phyloP scores from a whole-genome alignment of 2,797 vertebrate species.

The Poeciliopsis turneri region DNA sequence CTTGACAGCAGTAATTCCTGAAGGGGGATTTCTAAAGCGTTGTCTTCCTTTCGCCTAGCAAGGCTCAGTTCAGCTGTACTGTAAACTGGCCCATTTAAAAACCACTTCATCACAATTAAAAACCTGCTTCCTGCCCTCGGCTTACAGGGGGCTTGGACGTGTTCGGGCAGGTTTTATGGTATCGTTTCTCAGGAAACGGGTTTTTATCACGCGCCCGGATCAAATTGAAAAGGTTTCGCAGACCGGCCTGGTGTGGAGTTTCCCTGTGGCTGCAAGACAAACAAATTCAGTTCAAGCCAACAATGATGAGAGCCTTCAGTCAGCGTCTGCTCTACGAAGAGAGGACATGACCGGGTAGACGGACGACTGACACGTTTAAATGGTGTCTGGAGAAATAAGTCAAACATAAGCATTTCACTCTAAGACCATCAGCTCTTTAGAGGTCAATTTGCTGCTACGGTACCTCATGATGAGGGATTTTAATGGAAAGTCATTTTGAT shows the following conservation, averaged over 20 bases:
- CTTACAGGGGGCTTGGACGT: not conserved
- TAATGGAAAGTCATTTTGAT: not conserved
- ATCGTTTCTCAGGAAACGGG: constrained; percentile 47
- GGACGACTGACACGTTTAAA: not conserved
- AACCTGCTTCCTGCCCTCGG: not conserved
- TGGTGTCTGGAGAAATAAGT: not conserved
- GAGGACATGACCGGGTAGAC: not conserved
- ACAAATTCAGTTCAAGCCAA: constrained; percentile 35
- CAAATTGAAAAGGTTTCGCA: constrained; percentile 32
- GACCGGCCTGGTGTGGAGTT: constrained; percentile 59
- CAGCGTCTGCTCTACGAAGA: constrained; percentile 27
- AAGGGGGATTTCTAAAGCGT: not conserved
- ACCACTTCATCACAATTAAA: not conserved
- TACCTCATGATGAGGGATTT: too few species aligned
- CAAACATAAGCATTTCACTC: too few species aligned
- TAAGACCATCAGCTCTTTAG: too few species aligned
- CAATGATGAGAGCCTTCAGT: constrained; percentile 18
- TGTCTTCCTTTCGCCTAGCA: not conserved
- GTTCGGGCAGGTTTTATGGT: constrained; percentile 25
- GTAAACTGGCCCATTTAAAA: not conserved
- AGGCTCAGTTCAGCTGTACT: not conserved
- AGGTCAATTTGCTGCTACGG: too few species aligned
- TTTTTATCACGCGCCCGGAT: not conserved
- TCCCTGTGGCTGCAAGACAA: constrained; percentile 40
- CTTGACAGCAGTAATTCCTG: not conserved